These are phyloP conservation scores for Lycodopsis pacificus DNA, from an alignment of 2,797 vertebrate species.

Conservation along the genomic window DNA sequence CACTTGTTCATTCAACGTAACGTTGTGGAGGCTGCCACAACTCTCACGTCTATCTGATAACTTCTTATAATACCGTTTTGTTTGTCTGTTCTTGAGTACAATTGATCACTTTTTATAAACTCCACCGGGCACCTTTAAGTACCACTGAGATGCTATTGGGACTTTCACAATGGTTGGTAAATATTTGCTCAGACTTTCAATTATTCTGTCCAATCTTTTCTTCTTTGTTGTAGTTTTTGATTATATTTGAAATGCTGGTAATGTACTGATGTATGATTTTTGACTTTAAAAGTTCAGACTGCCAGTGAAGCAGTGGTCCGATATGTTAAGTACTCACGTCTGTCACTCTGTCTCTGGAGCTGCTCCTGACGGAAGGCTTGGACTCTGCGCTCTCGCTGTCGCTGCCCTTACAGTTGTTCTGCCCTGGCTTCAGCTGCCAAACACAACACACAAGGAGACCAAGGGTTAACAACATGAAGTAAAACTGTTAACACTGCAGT, in stretches of 20 bases:
- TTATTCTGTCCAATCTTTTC: neutral
- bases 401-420: conserved; percentile 93
- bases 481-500: conserved; percentile 52
- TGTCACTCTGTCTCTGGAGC: conserved; percentile 92
- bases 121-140: neutral
- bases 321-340: conserved; percentile 85
- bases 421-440: conserved; percentile 91
- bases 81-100: neutral
- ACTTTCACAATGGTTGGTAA: neutral
- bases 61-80: neutral
- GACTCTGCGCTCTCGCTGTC: conserved; percentile 92
- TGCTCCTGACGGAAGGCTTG: conserved; percentile 91
- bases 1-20: neutral
- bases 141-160: neutral
- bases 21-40: neutral
- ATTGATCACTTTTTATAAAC: neutral
- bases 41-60: neutral
- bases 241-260: neutral
- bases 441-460: conserved; percentile 54
- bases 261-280: neutral
- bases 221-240: neutral
- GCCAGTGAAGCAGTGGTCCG: neutral
- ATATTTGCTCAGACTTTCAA: neutral
- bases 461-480: conserved; percentile 53
- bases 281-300: neutral